phyloP scores from a whole-genome alignment of 2,113 vertebrate genomes.

The Eonycteris spelaea region DNA sequence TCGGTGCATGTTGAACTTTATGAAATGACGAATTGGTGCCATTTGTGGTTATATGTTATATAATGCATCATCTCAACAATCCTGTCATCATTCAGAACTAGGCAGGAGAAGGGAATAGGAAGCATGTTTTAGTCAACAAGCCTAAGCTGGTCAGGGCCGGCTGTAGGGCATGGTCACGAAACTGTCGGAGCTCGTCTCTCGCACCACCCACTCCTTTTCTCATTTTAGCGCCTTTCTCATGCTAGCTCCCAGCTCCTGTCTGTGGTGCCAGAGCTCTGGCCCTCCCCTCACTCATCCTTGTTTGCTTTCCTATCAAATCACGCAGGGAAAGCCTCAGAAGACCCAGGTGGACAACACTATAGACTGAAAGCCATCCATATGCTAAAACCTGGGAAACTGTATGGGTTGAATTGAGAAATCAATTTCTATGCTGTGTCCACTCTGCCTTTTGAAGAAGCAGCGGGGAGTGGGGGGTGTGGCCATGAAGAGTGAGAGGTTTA shows the following conservation, averaged over 20 bases:
- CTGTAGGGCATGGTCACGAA: not conserved
- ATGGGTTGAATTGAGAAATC: not conserved
- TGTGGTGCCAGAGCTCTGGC: not conserved
- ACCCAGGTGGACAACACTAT: not conserved
- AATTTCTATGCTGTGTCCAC: not conserved
- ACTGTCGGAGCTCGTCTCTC: not conserved
- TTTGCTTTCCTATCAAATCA: not conserved
- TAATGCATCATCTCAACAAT: conserved; percentile 24
- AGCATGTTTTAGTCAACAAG: conserved; percentile 3
- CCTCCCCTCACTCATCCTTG: not conserved
- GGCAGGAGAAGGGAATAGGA: not conserved
- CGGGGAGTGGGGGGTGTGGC: too few species aligned
- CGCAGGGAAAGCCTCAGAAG: not conserved
- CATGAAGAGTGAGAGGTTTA: not conserved
- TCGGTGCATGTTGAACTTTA: not conserved
- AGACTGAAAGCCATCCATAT: not conserved
- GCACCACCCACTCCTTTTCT: not conserved
- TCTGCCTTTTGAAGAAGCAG: not conserved
- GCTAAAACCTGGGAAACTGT: not conserved
- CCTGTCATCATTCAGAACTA: conserved; percentile 16
- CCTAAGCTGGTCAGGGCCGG: conserved; percentile 1
- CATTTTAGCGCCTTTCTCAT: not conserved
- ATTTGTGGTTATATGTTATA: conserved; percentile 53
- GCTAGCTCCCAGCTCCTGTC: not conserved
- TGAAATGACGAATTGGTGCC: conserved; percentile 40